A percentile compares a stretch with the other conserved stretches of the same genome.
These are phyloP conservation scores for Pogonocherus hispidulus DNA, from an alignment of 2,888 invertebrate genomes.

Conservation along the genomic window DNA sequence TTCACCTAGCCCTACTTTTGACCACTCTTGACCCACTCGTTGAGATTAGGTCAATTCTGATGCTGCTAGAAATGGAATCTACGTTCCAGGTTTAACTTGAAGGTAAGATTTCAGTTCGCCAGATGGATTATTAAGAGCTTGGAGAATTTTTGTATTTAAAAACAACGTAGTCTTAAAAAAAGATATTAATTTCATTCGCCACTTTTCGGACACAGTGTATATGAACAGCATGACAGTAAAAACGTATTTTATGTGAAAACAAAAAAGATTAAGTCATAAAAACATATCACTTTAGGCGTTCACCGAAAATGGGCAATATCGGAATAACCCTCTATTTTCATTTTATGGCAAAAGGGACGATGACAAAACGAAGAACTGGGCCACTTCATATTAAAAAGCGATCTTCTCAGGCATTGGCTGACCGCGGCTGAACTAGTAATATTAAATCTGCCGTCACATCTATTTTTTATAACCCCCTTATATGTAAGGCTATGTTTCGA, in stretches of 20 bases:
- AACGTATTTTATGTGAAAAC: neutral
- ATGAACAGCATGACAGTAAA: no score
- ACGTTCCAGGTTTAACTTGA: no score
- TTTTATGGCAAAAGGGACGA: neutral
- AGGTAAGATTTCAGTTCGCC: no score
- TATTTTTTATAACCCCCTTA: conserved; percentile 10
- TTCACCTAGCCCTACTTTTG: no score
- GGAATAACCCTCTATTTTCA: neutral
- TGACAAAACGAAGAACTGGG: neutral
- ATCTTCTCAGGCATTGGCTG: neutral
- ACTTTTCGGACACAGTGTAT: no score
- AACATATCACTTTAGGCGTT: neutral
- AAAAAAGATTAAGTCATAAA: neutral
- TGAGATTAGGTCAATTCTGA: no score
- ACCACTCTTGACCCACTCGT: no score
- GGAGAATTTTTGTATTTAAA: no score
- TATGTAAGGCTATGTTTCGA: neutral
- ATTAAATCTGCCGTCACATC: conserved; percentile 15
- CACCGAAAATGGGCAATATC: neutral
- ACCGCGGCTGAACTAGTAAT: conserved; percentile 6
- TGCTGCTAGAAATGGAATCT: no score
- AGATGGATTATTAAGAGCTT: no score
- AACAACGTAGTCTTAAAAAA: no score
- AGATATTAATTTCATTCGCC: no score
- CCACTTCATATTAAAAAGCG: conserved; percentile 6